phyloP scores from a whole-genome alignment of 1,140 invertebrate species.

The Anoplophora glabripennis region DNA sequence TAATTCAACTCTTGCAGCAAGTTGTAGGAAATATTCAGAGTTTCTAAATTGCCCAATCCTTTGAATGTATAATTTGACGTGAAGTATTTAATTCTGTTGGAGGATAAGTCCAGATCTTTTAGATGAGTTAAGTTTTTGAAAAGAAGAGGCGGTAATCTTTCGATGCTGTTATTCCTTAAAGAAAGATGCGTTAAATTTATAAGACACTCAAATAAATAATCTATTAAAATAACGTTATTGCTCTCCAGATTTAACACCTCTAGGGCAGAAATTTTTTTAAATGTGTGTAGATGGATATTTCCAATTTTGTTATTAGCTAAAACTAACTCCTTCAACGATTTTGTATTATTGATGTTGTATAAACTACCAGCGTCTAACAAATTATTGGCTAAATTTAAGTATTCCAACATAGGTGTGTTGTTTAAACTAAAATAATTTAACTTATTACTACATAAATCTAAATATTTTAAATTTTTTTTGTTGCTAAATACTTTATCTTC shows the following conservation, averaged over 20 bases:
- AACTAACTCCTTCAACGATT: constrained; percentile 18
- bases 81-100: constrained; percentile 25
- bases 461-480: constrained; percentile 15
- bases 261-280: constrained; percentile 22
- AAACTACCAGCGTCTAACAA: constrained; percentile 20
- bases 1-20: constrained; percentile 32
- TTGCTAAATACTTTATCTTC: constrained; percentile 20
- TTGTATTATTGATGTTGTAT: constrained; percentile 17
- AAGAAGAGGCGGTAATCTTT: constrained; percentile 16
- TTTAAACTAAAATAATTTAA: constrained; percentile 15
- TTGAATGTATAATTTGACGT: constrained; percentile 21
- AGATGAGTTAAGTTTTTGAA: constrained; percentile 28
- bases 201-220: constrained; percentile 27
- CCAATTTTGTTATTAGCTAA: constrained; percentile 24
- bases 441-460: constrained; percentile 33
- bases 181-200: constrained; percentile 20
- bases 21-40: constrained; percentile 41
- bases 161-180: constrained; percentile 29
- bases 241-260: constrained; percentile 27
- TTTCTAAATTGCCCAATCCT: constrained; percentile 34
- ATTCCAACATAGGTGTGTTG: constrained; percentile 20
- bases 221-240: constrained; percentile 28
- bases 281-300: constrained; percentile 13
- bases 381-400: constrained; percentile 32
- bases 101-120: constrained; percentile 33